Base-by-base conservation (phyloP, 2,797 vertebrate genomes). In the Lithobates sylvaticus region DNA sequence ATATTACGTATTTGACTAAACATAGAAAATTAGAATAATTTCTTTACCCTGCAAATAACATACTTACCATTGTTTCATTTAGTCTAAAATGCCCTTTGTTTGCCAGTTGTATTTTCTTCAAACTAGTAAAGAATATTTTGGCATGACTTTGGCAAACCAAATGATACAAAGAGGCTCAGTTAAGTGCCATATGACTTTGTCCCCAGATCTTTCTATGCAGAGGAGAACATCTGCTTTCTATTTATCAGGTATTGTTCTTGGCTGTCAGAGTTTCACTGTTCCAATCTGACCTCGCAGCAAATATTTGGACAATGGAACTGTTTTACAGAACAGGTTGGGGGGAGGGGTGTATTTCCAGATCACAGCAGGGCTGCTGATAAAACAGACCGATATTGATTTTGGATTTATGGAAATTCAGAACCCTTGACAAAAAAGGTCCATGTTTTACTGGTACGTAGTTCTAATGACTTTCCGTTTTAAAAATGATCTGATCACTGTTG, bases 241-340 rank as follows among this genome's bases (percentile, higher is more conserved):
- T 86, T 86, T 86, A 77, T 82, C 61, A 86, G 70, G 54, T 86
- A 83, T 86, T 86, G 80, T 86, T 86, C 79, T 86, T 86, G 85
- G 85, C 79, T 50, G 50, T 82, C 73, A 86, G 15, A 61, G 58
- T 76, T 81, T 67, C 39, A 82, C 74, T 86, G 85, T 82, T 82
- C 73, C 44, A 47, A 71, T 82, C 65, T 82, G 74, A 86, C 81
- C 74, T 82, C 50, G 83, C 84, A 80, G 84, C 84, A 81, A 80
- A 85, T 85, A 86, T 86, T 86, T 86, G 85, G 73, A 86, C 85
- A 83, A 82, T 72, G 39, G 73, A 68, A 47, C 67, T 27, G 50
- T 75, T 71, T 86, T 61, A 85, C 12, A 81, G 72, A 61, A 83
- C n/a, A 71, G 61, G 68, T 69, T 82, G 54, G 79, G 73, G 36